Conservation (phyloP, 2,888 invertebrate species). For the Rhingia campestris region DNA sequence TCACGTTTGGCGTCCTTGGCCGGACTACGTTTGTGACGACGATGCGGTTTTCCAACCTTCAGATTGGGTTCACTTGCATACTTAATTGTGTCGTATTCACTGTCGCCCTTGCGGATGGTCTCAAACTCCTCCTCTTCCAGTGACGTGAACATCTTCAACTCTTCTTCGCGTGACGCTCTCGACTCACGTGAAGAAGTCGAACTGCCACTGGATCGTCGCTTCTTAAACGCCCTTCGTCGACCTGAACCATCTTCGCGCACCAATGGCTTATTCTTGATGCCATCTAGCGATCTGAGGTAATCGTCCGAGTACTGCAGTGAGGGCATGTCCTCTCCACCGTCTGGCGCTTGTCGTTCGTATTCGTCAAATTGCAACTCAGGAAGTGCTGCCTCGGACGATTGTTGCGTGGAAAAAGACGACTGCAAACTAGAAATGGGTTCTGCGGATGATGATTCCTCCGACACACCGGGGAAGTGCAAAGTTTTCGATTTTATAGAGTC, state of each 20-base stretch:
- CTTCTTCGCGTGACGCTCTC: slow-evolving; percentile 86
- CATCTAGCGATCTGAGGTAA: slow-evolving; percentile 85
- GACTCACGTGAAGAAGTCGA: slow-evolving; percentile 85
- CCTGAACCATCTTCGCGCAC: slow-evolving; percentile 86
- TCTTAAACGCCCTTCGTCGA: slow-evolving; percentile 85
- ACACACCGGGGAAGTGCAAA: slow-evolving; percentile 78
- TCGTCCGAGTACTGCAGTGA: slow-evolving; percentile 81
- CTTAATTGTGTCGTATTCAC: slow-evolving; percentile 80
- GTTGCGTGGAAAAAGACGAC: slow-evolving; percentile 79
- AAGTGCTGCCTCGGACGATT: slow-evolving; percentile 79
- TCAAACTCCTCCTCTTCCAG: slow-evolving; percentile 86
- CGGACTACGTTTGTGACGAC: slow-evolving; percentile 81
- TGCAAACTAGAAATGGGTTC: slow-evolving; percentile 79
- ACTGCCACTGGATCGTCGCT: slow-evolving; percentile 84
- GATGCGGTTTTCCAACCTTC: slow-evolving; percentile 78
- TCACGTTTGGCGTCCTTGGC: slow-evolving; percentile 77
- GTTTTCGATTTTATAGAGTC: slow-evolving; percentile 77
- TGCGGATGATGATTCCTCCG: slow-evolving; percentile 80
- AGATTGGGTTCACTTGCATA: slow-evolving; percentile 80
- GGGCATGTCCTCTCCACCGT: slow-evolving; percentile 79
- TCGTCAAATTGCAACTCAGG: slow-evolving; percentile 85
- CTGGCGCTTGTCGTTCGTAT: slow-evolving; percentile 83
- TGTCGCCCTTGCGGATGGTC: slow-evolving; percentile 79
- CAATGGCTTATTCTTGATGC: slow-evolving; percentile 86
- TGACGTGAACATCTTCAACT: slow-evolving; percentile 86